Evolutionary conservation across 2,113 vertebrate species (phyloP), one percentile per base, ranked within the genome.

Genomic region (Harpagus bidentatus): DNA sequence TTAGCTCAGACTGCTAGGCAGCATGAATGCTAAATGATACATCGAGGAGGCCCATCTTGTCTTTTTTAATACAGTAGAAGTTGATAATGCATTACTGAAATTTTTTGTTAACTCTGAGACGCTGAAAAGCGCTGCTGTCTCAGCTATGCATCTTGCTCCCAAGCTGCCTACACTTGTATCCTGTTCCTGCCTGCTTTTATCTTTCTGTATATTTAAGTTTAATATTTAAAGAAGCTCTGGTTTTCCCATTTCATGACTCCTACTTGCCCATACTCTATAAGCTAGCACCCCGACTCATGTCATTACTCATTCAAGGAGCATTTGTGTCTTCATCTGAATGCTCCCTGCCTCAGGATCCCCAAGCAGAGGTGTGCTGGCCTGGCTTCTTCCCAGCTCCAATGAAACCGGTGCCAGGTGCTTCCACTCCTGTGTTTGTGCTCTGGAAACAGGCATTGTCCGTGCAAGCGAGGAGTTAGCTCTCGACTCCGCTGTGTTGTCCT

Each of bases 361-460:
- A 6, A 5, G 72, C 38, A 40, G 56, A 50, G 14, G 8, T 40
- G 14, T 3, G 0, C 23, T 70, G 67, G 12, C 47, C 45, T 47
- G 48, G 17, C 32, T 59, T 26, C 31, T 90, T 65, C 43, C 58
- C 67, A 77, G 47, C 36, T 48, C 56, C 2, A 2, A 11, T 43
- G 69, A 50, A 61, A n/a, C 22, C 48, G 34, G 52, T 16, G 29
- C 69, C 32, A 25, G 59, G 16, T 67, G 40, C 52, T 88, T 80
- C 58, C 48, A 28, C 38, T 70, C 31, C 38, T 6, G 1, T 2
- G 0, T 28, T 36, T 29, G 17, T 61, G 59, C 73, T 87, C 11
- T 1, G 7, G 21, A n/a, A 34, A 40, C 17, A 16, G 48, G 3
- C 0, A 0, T 61, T 63, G 11, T 14, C 77, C 16, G 0, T 10